These are phyloP conservation scores for Nanorana parkeri DNA, from an alignment of 2,113 vertebrate species.

Conservation along the genomic window DNA sequence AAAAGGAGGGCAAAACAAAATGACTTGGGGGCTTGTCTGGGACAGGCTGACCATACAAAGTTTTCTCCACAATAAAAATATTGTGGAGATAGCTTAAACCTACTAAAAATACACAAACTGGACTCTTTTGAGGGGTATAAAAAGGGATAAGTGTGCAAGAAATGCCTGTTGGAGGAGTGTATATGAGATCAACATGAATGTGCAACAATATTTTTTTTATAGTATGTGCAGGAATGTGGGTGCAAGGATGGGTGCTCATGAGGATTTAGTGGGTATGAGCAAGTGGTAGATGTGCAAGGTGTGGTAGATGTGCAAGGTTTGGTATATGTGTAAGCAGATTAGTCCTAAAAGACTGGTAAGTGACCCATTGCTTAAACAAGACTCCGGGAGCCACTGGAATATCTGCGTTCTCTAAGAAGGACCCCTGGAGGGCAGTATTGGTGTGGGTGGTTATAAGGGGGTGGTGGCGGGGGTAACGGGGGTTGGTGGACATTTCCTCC, in stretches of 20 bases:
- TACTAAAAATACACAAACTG: slow-evolving; percentile 51
- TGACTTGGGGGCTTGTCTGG: background rate
- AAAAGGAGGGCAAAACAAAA: background rate
- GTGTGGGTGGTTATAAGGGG: slow-evolving; percentile 95
- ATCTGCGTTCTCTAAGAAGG: slow-evolving; percentile 88
- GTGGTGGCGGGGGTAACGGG: slow-evolving; percentile 90
- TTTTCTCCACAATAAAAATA: slow-evolving; percentile 46
- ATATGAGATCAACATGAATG: background rate
- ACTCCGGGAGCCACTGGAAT: slow-evolving; percentile 93
- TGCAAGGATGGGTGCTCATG: background rate
- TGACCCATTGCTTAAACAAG: slow-evolving; percentile 81
- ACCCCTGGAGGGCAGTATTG: slow-evolving; percentile 94
- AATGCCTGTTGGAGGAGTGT: background rate
- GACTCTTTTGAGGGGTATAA: slow-evolving; percentile 1
- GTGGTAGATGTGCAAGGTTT: slow-evolving; percentile 36
- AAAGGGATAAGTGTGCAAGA: slow-evolving; percentile 25
- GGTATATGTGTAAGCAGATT: slow-evolving; percentile 53
- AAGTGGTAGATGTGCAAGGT: slow-evolving; percentile 34
- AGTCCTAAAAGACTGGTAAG: slow-evolving; percentile 66
- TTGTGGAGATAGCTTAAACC: slow-evolving; percentile 32
- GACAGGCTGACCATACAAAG: slow-evolving; percentile 38
- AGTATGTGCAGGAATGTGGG: background rate
- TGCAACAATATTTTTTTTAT: background rate
- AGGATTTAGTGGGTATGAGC: background rate
- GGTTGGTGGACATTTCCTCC: slow-evolving; percentile 84